A percentile compares a stretch with the other conserved stretches of the same genome.
phyloP scores from a whole-genome alignment of 1,140 invertebrate species.

The Zaprionus ghesquierei region DNA sequence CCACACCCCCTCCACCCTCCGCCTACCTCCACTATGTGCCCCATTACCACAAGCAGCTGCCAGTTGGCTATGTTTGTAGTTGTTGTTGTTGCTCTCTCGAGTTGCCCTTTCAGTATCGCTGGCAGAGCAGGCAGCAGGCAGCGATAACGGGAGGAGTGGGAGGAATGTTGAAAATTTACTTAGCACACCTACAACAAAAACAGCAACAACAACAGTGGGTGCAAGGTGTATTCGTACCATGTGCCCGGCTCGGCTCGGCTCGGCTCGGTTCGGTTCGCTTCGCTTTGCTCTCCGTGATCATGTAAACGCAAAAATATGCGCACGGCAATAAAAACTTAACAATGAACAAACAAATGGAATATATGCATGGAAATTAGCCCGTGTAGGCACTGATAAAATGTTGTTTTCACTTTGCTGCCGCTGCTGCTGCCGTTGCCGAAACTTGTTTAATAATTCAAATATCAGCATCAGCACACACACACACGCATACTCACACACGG shows the following conservation, averaged over 20 bases:
- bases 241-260: conserved; percentile 13
- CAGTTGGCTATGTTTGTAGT: conserved; percentile 1
- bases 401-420: conserved; percentile 54
- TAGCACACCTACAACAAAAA: conserved; percentile 2
- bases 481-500: conserved; percentile 3
- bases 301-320: conserved; percentile 77
- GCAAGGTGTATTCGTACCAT: conserved; percentile 20
- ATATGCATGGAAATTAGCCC: conserved; percentile 67
- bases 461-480: conserved; percentile 37
- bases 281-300: conserved; percentile 33
- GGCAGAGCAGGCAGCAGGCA: not conserved
- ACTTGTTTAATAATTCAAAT: conserved; percentile 78
- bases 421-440: conserved; percentile 42
- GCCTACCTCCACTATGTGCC: not conserved
- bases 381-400: conserved; percentile 67
- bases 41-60: not conserved
- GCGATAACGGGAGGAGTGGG: not conserved
- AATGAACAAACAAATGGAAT: conserved; percentile 73
- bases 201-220: conserved; percentile 3
- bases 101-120: conserved; percentile 8
- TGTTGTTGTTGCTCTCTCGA: conserved; percentile 1
- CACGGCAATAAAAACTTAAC: conserved; percentile 65
- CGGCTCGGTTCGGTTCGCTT: not conserved
- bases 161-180: conserved; percentile 44
- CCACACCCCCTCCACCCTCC: not conserved